These are phyloP conservation scores for Caracal caracal DNA, from an alignment of 2,113 vertebrate species.

Conservation along the genomic window DNA sequence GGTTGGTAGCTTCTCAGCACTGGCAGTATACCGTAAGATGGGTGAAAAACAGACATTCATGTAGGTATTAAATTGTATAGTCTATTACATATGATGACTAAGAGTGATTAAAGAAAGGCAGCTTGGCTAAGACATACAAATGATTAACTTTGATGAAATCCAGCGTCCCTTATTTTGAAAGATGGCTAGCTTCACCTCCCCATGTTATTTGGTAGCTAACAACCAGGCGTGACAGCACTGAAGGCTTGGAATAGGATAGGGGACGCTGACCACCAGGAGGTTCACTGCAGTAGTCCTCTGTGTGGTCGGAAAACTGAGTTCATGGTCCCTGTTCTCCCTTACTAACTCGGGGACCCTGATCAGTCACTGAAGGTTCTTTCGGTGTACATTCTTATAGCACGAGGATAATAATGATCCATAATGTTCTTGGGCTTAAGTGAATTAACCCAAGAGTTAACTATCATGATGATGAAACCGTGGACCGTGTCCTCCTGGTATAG, in stretches of 20 bases:
- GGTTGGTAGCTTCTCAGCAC: neutral
- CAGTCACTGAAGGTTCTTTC: neutral
- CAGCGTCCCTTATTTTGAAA: neutral
- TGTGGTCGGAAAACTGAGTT: neutral
- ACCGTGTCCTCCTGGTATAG: neutral
- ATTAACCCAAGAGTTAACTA: neutral
- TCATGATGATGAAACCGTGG: neutral
- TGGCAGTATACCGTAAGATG: neutral
- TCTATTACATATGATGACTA: neutral
- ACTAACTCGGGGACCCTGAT: neutral
- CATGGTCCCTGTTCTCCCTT: neutral
- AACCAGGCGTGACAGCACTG: neutral
- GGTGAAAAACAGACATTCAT: neutral
- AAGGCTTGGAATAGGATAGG: neutral
- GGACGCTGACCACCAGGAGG: neutral
- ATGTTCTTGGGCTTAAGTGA: neutral
- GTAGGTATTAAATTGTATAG: neutral
- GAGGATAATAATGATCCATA: neutral
- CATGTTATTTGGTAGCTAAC: neutral
- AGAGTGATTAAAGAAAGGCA: neutral
- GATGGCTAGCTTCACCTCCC: neutral
- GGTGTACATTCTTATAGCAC: neutral
- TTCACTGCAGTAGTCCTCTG: rapidly evolving
- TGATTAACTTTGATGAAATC: neutral
- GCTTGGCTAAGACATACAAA: neutral